Conservation (phyloP, 1,140 invertebrate species). For the Aphelinus certus region DNA sequence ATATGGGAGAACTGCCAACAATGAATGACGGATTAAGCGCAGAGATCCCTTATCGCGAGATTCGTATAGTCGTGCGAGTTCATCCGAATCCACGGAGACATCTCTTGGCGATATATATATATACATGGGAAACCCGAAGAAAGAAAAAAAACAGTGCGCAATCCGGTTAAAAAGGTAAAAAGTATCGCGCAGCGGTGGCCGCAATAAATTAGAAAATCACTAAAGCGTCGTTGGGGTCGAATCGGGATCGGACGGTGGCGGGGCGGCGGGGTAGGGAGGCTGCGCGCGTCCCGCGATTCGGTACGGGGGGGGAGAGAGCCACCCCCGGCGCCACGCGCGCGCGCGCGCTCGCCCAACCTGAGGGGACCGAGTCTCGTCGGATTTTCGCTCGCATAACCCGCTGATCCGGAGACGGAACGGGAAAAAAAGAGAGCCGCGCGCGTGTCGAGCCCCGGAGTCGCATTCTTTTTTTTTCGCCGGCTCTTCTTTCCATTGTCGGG, state of each 20-base stretch:
- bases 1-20: too few relatives aligned
- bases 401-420: neutral
- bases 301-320: too few relatives aligned
- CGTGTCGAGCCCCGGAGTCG: slow-evolving; percentile 14
- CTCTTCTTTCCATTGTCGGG: too few relatives aligned
- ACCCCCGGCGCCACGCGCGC: neutral
- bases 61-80: too few relatives aligned
- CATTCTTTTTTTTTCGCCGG: neutral
- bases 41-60: too few relatives aligned
- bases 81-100: too few relatives aligned
- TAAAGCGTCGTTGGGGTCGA: slow-evolving; percentile 28
- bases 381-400: slow-evolving; percentile 19
- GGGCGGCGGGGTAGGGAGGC: neutral
- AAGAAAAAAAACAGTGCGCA: too few relatives aligned
- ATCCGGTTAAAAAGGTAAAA: neutral
- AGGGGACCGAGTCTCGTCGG: neutral
- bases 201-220: slow-evolving; percentile 29
- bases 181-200: too few relatives aligned
- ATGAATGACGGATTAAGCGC: too few relatives aligned
- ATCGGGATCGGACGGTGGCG: neutral
- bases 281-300: neutral
- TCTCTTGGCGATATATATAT: too few relatives aligned
- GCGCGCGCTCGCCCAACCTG: neutral
- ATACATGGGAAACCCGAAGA: too few relatives aligned
- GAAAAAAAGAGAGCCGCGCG: slow-evolving; percentile 8